phyloP scores from a whole-genome alignment of 2,888 invertebrate genomes.

The Opisthograptis luteolata region DNA sequence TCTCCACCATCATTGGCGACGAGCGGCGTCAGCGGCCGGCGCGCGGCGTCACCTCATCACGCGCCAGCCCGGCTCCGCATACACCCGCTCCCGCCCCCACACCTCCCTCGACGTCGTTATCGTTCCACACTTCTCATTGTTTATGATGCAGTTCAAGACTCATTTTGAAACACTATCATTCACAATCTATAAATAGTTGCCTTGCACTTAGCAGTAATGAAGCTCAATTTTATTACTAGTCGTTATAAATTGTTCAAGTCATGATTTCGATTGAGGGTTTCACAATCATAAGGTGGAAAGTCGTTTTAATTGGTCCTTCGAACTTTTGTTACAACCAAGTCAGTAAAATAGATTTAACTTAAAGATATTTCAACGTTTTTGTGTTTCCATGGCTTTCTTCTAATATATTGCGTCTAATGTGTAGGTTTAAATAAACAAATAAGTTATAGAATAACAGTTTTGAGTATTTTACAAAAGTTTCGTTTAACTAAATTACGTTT shows the following conservation, averaged over 20 bases:
- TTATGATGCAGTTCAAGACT: slow-evolving; percentile 24
- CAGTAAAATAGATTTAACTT: not conserved
- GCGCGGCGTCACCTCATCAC: slow-evolving; percentile 81
- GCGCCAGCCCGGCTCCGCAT: slow-evolving; percentile 44
- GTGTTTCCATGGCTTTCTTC: too few relatives aligned
- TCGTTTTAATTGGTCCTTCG: not conserved
- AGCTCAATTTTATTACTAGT: slow-evolving; percentile 3
- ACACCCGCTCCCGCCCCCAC: slow-evolving; percentile 45
- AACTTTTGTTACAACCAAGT: too few relatives aligned
- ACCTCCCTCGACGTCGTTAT: slow-evolving; percentile 43
- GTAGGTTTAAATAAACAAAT: too few relatives aligned
- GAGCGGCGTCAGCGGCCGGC: slow-evolving; percentile 79
- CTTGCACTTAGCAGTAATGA: slow-evolving; percentile 1
- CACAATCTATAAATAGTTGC: not conserved
- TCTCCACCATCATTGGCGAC: slow-evolving; percentile 83
- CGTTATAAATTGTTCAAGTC: not conserved
- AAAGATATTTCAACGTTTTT: slow-evolving; percentile 29
- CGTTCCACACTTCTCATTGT: slow-evolving; percentile 47
- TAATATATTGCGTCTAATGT: too few relatives aligned
- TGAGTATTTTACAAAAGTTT: too few relatives aligned
- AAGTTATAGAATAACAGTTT: too few relatives aligned
- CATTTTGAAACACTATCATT: slow-evolving; percentile 23
- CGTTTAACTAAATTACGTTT: not conserved
- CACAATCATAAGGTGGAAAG: not conserved
- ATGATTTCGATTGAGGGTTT: slow-evolving; percentile 2